Conservation (phyloP, 2,113 vertebrate species). For the Arvicanthis niloticus region DNA sequence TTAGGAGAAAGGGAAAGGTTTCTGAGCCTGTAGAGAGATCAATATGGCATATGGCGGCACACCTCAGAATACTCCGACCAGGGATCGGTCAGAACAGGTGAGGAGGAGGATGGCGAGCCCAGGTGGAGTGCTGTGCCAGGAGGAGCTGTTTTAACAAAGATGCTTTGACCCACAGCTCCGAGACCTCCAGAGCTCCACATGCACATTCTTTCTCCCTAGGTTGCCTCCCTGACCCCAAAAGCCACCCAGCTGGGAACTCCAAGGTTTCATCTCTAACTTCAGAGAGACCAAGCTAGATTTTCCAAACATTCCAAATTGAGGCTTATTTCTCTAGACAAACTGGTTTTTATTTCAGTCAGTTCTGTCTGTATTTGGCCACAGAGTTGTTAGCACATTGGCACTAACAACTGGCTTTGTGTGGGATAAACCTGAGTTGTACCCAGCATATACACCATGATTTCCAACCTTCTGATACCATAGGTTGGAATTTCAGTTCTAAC, state of each 20-base stretch:
- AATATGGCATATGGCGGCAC: accelerated
- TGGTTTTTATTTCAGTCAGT: not conserved
- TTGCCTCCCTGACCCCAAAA: not conserved
- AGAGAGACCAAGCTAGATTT: not conserved
- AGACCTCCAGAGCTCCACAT: not conserved
- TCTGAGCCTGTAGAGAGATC: not conserved
- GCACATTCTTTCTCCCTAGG: not conserved
- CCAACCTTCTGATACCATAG: not conserved
- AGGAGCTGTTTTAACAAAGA: not conserved
- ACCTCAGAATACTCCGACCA: not conserved
- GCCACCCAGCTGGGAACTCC: not conserved
- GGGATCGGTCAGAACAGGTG: not conserved
- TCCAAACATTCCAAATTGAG: not conserved
- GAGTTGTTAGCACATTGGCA: not conserved
- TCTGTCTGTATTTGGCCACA: not conserved
- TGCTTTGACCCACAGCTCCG: not conserved
- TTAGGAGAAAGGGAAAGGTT: not conserved
- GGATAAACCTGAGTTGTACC: not conserved
- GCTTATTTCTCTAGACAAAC: not conserved
- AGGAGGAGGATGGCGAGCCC: not conserved
- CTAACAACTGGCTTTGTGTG: not conserved
- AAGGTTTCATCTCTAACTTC: not conserved
- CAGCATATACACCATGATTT: not conserved
- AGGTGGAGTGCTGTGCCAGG: not conserved
- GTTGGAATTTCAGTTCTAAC: not conserved